phyloP scores from a whole-genome alignment of 2,113 vertebrate species.

The Nibea albiflora region DNA sequence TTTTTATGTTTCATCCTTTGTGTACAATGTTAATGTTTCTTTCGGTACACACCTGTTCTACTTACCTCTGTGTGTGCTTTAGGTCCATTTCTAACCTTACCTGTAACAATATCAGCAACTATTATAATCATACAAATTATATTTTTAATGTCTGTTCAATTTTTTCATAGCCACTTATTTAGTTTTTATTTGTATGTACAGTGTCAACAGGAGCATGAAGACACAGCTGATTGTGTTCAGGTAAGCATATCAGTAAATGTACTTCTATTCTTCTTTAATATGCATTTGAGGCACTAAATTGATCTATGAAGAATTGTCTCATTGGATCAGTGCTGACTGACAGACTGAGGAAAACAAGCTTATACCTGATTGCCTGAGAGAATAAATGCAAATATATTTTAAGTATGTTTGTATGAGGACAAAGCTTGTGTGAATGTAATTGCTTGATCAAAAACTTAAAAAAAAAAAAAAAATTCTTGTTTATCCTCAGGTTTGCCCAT shows the following conservation, averaged over 20 bases:
- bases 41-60: too few species aligned
- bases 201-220: not conserved
- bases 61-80: too few species aligned
- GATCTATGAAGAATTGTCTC: too few species aligned
- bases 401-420: not conserved
- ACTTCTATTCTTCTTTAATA: not conserved
- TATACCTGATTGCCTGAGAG: not conserved
- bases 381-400: not conserved
- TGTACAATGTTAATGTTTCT: too few species aligned
- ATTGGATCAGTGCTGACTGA: too few species aligned
- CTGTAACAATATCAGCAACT: not conserved
- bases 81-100: too few species aligned
- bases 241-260: not conserved
- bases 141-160: not conserved
- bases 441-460: not conserved
- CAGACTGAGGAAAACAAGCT: not conserved
- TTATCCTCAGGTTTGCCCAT: not conserved
- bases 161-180: not conserved
- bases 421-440: not conserved
- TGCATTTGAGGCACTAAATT: not conserved
- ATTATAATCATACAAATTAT: not conserved
- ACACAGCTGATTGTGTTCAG: not conserved
- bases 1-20: too few species aligned
- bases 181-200: not conserved
- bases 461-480: slow-evolving; percentile 4